Evolutionary conservation across 2,113 vertebrate species (phyloP).

Genomic region (Neolamprologus falcicula): DNA sequence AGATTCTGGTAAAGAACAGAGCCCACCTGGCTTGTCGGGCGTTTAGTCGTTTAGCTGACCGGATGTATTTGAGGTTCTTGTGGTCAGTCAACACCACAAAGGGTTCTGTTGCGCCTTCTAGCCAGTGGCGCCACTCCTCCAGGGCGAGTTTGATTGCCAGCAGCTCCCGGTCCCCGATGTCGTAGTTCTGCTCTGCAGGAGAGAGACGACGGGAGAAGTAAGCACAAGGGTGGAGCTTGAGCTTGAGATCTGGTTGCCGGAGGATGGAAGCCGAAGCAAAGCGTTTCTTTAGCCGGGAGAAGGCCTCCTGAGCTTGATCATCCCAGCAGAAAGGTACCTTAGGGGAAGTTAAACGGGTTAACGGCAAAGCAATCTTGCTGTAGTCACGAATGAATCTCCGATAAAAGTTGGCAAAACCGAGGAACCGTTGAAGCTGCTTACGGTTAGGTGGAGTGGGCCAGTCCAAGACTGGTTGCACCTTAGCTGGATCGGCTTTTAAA

Average conservation of each 20-base stretch:
- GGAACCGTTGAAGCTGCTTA: too few species aligned
- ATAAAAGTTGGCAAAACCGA: too few species aligned
- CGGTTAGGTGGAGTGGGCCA: accelerated
- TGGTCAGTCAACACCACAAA: too few species aligned
- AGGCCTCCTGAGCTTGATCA: not conserved
- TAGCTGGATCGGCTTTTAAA: too few species aligned
- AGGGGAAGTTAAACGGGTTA: not conserved
- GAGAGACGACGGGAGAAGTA: accelerated
- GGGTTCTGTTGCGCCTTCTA: too few species aligned
- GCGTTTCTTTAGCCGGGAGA: accelerated
- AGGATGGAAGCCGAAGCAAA: accelerated
- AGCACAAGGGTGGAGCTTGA: too few species aligned
- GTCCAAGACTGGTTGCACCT: accelerated
- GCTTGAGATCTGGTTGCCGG: accelerated
- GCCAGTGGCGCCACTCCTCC: too few species aligned
- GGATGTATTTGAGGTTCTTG: too few species aligned
- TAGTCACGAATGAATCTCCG: accelerated
- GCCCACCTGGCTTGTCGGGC: too few species aligned
- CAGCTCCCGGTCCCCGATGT: accelerated
- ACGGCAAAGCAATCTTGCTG: not conserved
- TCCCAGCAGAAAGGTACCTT: not conserved
- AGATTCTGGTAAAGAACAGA: too few species aligned
- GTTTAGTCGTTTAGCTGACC: accelerated
- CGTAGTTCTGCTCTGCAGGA: too few species aligned
- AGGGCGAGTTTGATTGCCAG: too few species aligned